Conservation (phyloP, 2,113 vertebrate genomes). For the Chaenocephalus aceratus region DNA sequence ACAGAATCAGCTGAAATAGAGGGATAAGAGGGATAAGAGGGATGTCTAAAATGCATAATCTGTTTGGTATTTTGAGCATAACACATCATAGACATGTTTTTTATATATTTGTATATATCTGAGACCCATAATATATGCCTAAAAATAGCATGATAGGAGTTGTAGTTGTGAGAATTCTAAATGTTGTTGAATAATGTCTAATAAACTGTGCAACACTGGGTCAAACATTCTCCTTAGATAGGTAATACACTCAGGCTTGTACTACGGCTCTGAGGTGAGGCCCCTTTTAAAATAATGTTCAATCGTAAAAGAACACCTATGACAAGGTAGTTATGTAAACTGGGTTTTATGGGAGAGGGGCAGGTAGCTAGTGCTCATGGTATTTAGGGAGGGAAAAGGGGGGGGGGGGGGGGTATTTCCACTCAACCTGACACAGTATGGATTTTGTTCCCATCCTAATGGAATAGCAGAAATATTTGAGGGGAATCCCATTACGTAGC, state of each 20-base stretch:
- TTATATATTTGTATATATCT: too few relatives aligned
- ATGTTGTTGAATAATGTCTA: background rate
- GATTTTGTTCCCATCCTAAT: conserved; percentile 80
- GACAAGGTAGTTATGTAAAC: conserved; percentile 24
- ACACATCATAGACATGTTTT: too few relatives aligned
- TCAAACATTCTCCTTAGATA: background rate
- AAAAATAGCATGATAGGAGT: too few relatives aligned
- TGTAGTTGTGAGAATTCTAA: too few relatives aligned
- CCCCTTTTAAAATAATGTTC: background rate
- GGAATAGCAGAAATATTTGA: conserved; percentile 78
- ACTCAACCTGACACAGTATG: conserved; percentile 74
- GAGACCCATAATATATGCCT: too few relatives aligned
- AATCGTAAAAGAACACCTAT: background rate
- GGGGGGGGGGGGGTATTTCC: conserved; percentile 51
- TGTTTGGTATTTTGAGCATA: too few relatives aligned
- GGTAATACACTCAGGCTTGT: background rate
- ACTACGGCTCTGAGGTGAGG: background rate
- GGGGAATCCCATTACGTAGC: conserved; percentile 85
- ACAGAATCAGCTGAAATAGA: too few relatives aligned
- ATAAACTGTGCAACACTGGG: background rate
- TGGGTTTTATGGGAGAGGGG: conserved; percentile 30
- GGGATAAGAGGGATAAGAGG: too few relatives aligned
- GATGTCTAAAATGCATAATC: too few relatives aligned
- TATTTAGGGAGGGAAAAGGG: conserved; percentile 16
- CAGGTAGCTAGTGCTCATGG: conserved; percentile 24